These are phyloP conservation scores for Philopedon plagiatum DNA, from an alignment of 2,888 invertebrate genomes.

Conservation along the genomic window DNA sequence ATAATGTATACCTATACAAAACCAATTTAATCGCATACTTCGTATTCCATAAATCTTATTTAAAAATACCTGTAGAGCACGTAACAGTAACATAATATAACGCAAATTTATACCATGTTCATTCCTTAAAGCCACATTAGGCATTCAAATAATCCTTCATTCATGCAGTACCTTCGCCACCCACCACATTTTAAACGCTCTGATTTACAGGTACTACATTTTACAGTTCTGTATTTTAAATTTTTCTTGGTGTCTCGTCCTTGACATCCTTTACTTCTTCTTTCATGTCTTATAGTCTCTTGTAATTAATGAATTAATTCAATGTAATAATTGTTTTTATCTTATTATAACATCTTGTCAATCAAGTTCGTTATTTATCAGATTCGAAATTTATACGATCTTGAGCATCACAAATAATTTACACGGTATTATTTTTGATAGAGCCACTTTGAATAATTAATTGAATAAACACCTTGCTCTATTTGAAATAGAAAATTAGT, in stretches of 20 bases:
- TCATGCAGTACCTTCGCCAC: conserved; percentile 34
- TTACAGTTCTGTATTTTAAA: conserved; percentile 34
- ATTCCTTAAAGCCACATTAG: conserved; percentile 31
- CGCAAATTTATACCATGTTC: conserved; percentile 25
- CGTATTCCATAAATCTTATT: conserved; percentile 16
- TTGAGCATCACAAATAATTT: conserved; percentile 19
- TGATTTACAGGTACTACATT: conserved; percentile 40
- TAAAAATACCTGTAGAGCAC: conserved; percentile 2
- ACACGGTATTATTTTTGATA: neutral
- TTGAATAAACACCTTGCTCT: neutral
- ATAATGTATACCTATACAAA: no score
- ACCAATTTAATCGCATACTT: no score
- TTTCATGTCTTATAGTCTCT: conserved; percentile 5
- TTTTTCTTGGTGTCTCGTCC: conserved; percentile 24
- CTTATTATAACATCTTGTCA: conserved; percentile 29
- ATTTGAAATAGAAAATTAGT: neutral
- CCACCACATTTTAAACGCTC: conserved; percentile 26
- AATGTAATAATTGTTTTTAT: conserved; percentile 26
- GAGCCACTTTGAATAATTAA: neutral
- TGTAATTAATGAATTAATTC: conserved; percentile 27
- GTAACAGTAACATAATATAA: conserved; percentile 30
- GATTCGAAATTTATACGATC: conserved; percentile 14
- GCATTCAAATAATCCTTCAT: conserved; percentile 34
- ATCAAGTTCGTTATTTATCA: conserved; percentile 22
- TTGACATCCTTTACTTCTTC: conserved; percentile 26